phyloP scores from a whole-genome alignment of 2,797 vertebrate genomes.

The Alfaro cultratus region DNA sequence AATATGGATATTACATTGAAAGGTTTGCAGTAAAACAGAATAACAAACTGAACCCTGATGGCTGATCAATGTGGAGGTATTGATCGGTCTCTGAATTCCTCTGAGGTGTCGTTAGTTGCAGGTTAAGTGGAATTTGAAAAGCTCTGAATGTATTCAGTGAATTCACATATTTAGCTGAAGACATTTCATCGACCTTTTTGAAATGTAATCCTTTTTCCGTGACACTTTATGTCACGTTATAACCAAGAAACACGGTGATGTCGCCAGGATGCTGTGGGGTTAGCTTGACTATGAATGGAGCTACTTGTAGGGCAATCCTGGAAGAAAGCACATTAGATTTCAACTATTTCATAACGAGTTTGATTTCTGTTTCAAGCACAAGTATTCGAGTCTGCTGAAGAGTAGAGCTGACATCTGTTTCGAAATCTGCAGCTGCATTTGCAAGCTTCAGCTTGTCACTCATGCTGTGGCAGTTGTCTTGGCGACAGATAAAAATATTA shows the following conservation, averaged over 20 bases:
- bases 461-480: slow-evolving; percentile 26
- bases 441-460: slow-evolving; percentile 8
- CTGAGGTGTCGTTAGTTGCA: background rate
- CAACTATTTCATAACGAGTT: background rate
- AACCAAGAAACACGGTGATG: too few relatives aligned
- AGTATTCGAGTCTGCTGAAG: background rate
- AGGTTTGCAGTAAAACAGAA: background rate
- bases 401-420: background rate
- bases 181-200: background rate
- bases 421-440: background rate
- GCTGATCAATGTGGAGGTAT: background rate
- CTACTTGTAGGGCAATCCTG: background rate
- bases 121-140: background rate
- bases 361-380: background rate
- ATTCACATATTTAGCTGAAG: too few relatives aligned
- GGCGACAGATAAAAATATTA: slow-evolving; percentile 59
- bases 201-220: too few relatives aligned
- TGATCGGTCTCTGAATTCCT: background rate
- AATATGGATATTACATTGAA: background rate
- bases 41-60: background rate
- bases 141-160: background rate
- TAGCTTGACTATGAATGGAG: background rate
- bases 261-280: background rate
- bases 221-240: background rate
- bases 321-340: background rate